Conservation (phyloP, 1,140 invertebrate species). For the Holotrichia oblita region DNA sequence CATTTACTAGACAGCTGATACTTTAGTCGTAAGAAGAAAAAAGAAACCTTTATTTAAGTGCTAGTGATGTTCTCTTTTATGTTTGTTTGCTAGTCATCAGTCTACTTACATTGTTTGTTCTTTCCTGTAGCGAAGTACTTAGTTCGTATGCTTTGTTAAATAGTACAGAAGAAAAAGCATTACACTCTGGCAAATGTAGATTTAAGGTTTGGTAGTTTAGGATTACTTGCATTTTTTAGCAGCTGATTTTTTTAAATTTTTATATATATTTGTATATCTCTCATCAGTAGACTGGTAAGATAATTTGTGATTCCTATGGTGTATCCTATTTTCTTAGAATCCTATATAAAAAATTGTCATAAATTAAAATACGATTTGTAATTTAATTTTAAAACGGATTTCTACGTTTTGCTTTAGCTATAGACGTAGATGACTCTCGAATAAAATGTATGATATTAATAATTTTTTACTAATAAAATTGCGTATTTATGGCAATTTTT, state of each 20-base stretch:
- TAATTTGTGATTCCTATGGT: not conserved
- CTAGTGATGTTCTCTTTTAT: conserved; percentile 15
- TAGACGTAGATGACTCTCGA: too few relatives aligned
- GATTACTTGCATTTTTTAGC: not conserved
- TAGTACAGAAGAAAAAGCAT: not conserved
- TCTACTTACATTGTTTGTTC: not conserved
- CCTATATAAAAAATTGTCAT: not conserved
- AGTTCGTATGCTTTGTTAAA: conserved; percentile 18
- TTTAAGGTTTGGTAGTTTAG: conserved; percentile 24
- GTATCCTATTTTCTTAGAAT: not conserved
- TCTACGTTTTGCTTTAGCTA: too few relatives aligned
- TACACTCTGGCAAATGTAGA: not conserved
- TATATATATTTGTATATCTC: not conserved
- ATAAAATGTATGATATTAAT: not conserved
- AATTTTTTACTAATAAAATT: too few relatives aligned
- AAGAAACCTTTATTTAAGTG: conserved; percentile 19
- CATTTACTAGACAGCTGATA: not conserved
- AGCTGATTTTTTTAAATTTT: conserved; percentile 27
- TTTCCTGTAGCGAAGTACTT: conserved; percentile 1
- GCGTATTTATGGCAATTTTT: not conserved
- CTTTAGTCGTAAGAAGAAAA: not conserved
- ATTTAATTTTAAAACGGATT: too few relatives aligned
- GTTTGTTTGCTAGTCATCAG: conserved; percentile 24
- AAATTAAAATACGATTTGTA: not conserved
- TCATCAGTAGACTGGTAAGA: not conserved